Evolutionary conservation across 2,797 vertebrate genomes (phyloP).

Genomic region (Tarsius wallacei): DNA sequence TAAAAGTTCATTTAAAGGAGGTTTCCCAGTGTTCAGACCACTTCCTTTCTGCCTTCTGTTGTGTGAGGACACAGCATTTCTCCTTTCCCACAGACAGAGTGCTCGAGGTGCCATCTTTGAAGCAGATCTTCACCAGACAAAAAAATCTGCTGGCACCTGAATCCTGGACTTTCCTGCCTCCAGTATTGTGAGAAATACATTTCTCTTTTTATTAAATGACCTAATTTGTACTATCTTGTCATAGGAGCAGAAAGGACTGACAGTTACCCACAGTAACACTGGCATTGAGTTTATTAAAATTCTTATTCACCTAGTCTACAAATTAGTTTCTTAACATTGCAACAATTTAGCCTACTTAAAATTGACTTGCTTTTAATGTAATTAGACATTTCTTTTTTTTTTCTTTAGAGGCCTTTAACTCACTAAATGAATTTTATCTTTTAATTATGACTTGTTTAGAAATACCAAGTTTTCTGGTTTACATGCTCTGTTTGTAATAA

Average conservation of each 20-base stretch:
- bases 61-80: rapidly evolving
- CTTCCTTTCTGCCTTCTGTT: not conserved
- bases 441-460: not conserved
- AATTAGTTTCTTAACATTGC: not conserved
- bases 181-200: not conserved
- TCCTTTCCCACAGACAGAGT: not conserved
- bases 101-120: not conserved
- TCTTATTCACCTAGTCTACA: not conserved
- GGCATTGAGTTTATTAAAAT: not conserved
- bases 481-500: not conserved
- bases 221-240: not conserved
- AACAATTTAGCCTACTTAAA: not conserved
- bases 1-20: not conserved
- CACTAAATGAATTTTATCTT: not conserved
- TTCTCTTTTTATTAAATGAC: not conserved
- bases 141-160: not conserved
- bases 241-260: not conserved
- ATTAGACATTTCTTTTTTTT: not conserved
- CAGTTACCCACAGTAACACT: not conserved
- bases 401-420: not conserved
- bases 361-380: not conserved
- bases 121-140: not conserved
- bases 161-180: not conserved
- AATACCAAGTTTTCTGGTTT: not conserved
- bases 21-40: not conserved